Evolutionary conservation across 2,113 vertebrate species (phyloP).

Genomic region (Siphamia tubifer): DNA sequence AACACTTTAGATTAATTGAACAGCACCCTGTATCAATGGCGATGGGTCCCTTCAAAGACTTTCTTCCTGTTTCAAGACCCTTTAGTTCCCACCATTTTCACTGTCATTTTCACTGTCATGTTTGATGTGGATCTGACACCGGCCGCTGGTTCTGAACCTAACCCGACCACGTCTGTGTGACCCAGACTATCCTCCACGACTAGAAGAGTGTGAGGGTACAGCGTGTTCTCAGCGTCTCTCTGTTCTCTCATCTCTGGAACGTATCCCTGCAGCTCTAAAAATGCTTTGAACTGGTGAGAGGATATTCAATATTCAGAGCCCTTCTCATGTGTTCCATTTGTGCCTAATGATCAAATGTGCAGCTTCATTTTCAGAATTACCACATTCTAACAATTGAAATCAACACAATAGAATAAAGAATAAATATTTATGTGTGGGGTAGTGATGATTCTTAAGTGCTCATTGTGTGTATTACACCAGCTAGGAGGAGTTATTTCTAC

Average conservation of each 20-base stretch:
- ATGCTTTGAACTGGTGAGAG: constrained; percentile 24
- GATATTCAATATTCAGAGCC: constrained; percentile 46
- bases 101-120: too few species aligned
- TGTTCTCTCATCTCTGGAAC: constrained; percentile 15
- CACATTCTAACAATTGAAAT: neutral
- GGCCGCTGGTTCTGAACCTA: too few species aligned
- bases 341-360: neutral
- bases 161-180: too few species aligned
- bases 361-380: neutral
- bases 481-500: neutral
- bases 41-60: too few species aligned
- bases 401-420: neutral
- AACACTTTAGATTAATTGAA: too few species aligned
- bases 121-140: too few species aligned
- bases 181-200: neutral
- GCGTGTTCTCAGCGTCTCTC: constrained; percentile 17
- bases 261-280: constrained; percentile 11
- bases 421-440: neutral
- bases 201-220: constrained; percentile 8
- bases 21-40: too few species aligned
- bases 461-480: too few species aligned
- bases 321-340: constrained; percentile 14
- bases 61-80: too few species aligned
- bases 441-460: neutral
- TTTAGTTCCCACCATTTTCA: too few species aligned